phyloP scores from a whole-genome alignment of 2,888 invertebrate genomes.

The Tenthredo distinguenda region DNA sequence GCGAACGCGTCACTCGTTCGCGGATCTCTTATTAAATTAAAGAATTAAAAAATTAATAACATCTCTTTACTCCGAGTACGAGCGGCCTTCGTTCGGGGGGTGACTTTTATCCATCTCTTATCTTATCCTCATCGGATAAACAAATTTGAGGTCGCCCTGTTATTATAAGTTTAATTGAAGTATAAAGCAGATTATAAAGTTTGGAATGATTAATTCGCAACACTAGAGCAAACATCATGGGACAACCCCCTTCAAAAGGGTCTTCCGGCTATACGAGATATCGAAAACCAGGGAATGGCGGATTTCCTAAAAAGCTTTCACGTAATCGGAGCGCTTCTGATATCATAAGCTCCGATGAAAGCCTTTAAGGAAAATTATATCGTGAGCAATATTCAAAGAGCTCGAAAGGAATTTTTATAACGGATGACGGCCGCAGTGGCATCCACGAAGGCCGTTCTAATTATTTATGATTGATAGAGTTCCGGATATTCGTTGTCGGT shows the following conservation, averaged over 20 bases:
- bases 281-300: background rate
- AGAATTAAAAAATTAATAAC: constrained; percentile 32
- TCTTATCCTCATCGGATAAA: constrained; percentile 22
- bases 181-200: constrained; percentile 18
- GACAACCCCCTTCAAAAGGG: background rate
- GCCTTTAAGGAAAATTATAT: background rate
- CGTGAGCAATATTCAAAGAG: constrained; percentile 1
- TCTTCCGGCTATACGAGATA: background rate
- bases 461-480: constrained; percentile 46
- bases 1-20: constrained; percentile 5
- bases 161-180: constrained; percentile 28
- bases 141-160: background rate
- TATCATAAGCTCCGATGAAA: background rate
- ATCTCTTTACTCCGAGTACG: background rate
- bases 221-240: background rate
- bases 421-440: background rate
- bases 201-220: constrained; percentile 11
- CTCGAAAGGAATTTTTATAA: constrained; percentile 9
- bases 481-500: background rate
- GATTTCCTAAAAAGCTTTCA: constrained; percentile 1
- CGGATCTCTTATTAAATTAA: constrained; percentile 21
- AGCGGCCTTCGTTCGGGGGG: too few species aligned
- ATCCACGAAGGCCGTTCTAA: background rate
- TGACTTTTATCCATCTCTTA: constrained; percentile 16
- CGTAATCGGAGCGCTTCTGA: background rate